Evolutionary conservation across 2,797 vertebrate genomes (phyloP).

Genomic region (Gadopsis marmoratus): DNA sequence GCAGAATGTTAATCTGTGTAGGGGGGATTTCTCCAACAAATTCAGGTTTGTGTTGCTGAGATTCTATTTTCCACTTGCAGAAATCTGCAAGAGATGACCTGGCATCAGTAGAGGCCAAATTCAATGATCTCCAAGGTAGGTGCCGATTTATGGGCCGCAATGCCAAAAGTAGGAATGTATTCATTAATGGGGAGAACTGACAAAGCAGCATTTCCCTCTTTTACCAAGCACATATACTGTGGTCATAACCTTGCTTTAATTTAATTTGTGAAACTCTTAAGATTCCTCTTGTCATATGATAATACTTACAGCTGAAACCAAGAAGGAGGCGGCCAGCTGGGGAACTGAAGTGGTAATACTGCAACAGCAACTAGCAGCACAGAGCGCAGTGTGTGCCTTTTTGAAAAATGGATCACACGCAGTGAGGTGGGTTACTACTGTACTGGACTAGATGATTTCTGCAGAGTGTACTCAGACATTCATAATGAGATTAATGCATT

Average conservation of each 20-base stretch:
- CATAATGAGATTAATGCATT: neutral
- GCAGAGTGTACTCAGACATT: neutral
- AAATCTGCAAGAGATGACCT: conserved; percentile 28
- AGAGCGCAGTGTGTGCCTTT: conserved; percentile 73
- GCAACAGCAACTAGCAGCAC: conserved; percentile 34
- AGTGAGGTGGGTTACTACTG: conserved; percentile 55
- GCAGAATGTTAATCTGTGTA: neutral
- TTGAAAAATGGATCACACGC: conserved; percentile 36
- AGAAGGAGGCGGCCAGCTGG: conserved; percentile 52
- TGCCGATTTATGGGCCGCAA: neutral
- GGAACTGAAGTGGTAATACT: conserved; percentile 50
- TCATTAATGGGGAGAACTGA: neutral
- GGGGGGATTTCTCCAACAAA: neutral
- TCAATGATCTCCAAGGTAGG: conserved; percentile 59
- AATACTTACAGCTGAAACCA: conserved; percentile 56
- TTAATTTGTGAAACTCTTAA: neutral
- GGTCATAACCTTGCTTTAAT: neutral
- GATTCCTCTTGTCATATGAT: neutral
- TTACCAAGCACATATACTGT: neutral
- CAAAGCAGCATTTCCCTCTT: neutral
- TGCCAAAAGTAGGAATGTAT: neutral
- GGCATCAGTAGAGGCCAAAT: neutral
- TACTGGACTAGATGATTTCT: neutral
- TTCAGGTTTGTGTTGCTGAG: conserved; percentile 15
- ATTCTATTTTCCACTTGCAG: conserved; percentile 63